phyloP scores from a whole-genome alignment of 2,113 vertebrate species.

The Lonchura striata region DNA sequence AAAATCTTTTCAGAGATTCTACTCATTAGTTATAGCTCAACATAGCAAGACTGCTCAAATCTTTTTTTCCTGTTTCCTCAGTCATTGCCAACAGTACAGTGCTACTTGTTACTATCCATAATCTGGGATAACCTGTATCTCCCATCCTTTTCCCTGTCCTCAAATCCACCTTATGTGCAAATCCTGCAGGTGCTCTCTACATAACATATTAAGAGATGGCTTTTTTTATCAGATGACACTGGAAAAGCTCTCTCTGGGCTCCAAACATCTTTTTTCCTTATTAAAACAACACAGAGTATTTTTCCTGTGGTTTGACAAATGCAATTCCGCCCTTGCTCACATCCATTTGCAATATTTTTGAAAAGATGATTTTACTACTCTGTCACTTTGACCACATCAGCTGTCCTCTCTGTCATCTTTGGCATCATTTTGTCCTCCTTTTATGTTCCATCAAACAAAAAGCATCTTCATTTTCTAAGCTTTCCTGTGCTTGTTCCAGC shows the following conservation, averaged over 20 bases:
- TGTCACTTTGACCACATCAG: background rate
- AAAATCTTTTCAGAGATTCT: background rate
- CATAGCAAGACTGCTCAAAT: background rate
- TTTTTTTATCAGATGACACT: background rate
- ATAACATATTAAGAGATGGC: background rate
- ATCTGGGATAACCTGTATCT: background rate
- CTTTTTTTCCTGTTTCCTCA: background rate
- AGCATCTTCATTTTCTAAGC: background rate
- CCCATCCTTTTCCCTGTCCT: background rate
- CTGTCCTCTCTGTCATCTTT: background rate
- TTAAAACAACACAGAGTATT: background rate
- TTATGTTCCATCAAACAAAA: conserved; percentile 14
- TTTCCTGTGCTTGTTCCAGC: background rate
- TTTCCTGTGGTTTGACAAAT: background rate
- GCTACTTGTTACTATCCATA: background rate
- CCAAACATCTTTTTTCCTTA: background rate
- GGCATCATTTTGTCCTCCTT: background rate
- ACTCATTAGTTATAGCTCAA: conserved; percentile 29
- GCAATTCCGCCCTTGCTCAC: background rate
- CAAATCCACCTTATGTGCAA: background rate
- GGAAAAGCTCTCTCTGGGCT: background rate
- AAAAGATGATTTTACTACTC: background rate
- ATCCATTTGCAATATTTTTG: background rate
- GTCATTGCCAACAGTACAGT: background rate
- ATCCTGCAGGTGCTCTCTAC: background rate